phyloP scores from a whole-genome alignment of 2,797 vertebrate genomes.

The Carapus acus region DNA sequence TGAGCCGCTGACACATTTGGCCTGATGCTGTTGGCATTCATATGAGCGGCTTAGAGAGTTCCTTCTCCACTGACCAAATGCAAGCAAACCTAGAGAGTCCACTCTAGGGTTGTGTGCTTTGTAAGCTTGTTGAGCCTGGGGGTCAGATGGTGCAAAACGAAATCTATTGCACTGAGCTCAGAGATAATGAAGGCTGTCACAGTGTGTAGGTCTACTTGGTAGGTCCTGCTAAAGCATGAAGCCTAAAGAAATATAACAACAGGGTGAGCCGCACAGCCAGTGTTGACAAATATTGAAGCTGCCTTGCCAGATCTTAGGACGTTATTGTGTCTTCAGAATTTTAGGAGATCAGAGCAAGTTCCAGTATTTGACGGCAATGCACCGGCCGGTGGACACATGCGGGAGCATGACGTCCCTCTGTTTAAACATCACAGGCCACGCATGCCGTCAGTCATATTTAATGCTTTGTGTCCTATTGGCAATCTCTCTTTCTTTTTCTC shows the following conservation, averaged over 20 bases:
- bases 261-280: conserved; percentile 18
- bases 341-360: conserved; percentile 37
- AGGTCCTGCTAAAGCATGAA: conserved; percentile 28
- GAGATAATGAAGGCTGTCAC: conserved; percentile 37
- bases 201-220: conserved; percentile 17
- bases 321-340: conserved; percentile 58
- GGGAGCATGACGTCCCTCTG: conserved; percentile 51
- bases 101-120: conserved; percentile 33
- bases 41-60: conserved; percentile 54
- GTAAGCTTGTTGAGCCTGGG: conserved; percentile 20
- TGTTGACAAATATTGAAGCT: conserved; percentile 31
- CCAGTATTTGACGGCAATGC: conserved; percentile 59
- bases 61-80: conserved; percentile 38
- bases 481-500: conserved; percentile 3
- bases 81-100: conserved; percentile 44
- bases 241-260: conserved; percentile 27
- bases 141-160: conserved; percentile 42
- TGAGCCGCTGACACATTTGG: conserved; percentile 55
- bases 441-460: conserved; percentile 57
- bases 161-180: conserved; percentile 38
- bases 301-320: conserved; percentile 50
- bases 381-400: conserved; percentile 44
- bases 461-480: conserved; percentile 33
- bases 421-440: conserved; percentile 60
- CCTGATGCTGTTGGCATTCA: conserved; percentile 51